Evolutionary conservation across 1,140 invertebrate species (phyloP), one percentile per base, ranked within the genome.

Genomic region (Eulimnadia texana): DNA sequence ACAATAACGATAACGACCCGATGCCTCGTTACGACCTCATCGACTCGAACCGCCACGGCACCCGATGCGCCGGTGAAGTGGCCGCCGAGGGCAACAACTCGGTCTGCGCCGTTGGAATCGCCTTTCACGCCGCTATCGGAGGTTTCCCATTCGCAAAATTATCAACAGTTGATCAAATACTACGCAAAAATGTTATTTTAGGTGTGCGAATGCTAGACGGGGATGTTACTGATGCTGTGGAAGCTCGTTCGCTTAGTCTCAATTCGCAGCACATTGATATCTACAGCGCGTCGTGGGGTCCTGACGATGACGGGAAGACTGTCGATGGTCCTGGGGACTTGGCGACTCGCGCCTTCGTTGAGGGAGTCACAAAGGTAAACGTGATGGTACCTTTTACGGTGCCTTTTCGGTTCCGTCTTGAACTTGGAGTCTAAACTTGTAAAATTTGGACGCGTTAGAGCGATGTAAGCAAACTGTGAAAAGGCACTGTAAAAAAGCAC

Each of bases 181-280:
- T 52, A 9, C 13, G 1, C 25, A 20, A 52, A 20, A 11, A 11
- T 47, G 11, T 47, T 13, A 23, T 52, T 19, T 52, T 56, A 57
- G 55, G 90, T 70, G 93, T 99, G 1, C 81, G 94, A 27, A 98
- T 99, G 95, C 72, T 99, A 65, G 95, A 99, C 71, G 96, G 95
- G 33, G 92, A 97, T 71, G 95, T 99, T 3, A 99, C 94, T 1
- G 96, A 99, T 76, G 90, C 90, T 0, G 93, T 99, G n/a, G 96
- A 99, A 76, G 96, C 96, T 0, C 78, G 89, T 62, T 95, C 93
- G 0, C 76, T 99, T 3, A 91, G 90, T 62, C 79, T 94, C 25
- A 96, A 96, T 75, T 86, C 89, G 20, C 86, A 98, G 70, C 90
- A 98, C 72, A 95, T 99, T 59, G 90, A 99, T 71, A 97, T 99